These are phyloP conservation scores for Ovibos moschatus DNA, from an alignment of 2,113 vertebrate genomes.

Conservation along the genomic window DNA sequence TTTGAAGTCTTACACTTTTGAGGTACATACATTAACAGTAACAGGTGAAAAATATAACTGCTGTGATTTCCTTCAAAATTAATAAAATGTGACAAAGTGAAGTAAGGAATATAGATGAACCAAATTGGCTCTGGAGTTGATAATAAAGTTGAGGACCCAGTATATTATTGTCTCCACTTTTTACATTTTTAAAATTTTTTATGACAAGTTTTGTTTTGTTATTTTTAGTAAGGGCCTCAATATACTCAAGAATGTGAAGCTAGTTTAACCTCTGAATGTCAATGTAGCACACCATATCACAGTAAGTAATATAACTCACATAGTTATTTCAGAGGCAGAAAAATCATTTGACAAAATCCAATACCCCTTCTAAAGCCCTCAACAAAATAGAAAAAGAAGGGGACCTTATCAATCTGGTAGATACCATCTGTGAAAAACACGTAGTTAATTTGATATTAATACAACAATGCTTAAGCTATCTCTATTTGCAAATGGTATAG, in stretches of 20 bases:
- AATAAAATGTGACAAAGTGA: neutral
- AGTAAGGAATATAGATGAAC: neutral
- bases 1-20: neutral
- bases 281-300: neutral
- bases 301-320: neutral
- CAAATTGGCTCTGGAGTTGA: neutral
- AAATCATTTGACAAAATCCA: neutral
- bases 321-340: neutral
- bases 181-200: neutral
- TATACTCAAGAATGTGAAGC: neutral
- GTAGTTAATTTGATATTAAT: neutral
- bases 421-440: neutral
- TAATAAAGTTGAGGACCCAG: neutral
- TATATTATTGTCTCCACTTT: neutral
- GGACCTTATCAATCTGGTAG: neutral
- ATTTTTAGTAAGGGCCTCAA: neutral
- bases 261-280: neutral
- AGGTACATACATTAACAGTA: neutral
- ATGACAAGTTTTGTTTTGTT: neutral
- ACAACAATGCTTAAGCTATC: neutral
- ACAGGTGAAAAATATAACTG: neutral
- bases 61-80: neutral
- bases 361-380: neutral
- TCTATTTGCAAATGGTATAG: neutral
- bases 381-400: neutral